phyloP scores from a whole-genome alignment of 1,140 invertebrate genomes.

The Heliconius congener region DNA sequence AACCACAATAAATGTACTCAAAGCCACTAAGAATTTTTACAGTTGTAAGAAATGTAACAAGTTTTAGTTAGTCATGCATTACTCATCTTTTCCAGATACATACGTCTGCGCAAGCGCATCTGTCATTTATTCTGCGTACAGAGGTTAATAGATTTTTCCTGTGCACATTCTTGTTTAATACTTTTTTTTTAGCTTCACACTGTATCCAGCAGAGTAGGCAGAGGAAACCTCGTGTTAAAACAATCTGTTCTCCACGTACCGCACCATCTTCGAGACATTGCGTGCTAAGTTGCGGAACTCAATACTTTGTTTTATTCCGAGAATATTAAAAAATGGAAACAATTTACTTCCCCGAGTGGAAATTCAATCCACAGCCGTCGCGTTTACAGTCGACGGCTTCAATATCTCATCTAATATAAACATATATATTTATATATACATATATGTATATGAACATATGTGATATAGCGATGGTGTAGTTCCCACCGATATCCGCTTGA shows the following conservation, averaged over 20 bases:
- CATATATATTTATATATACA: too few species aligned
- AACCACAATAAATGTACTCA: not conserved
- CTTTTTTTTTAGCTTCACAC: not conserved
- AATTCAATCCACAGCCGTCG: too few species aligned
- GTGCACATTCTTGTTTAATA: conserved; percentile 17
- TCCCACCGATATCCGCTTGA: too few species aligned
- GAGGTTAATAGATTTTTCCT: conserved; percentile 36
- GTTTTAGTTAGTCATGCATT: not conserved
- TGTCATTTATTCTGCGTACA: conserved; percentile 32
- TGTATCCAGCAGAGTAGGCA: not conserved
- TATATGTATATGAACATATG: too few species aligned
- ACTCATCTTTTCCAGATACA: conserved; percentile 22
- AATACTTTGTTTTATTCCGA: not conserved
- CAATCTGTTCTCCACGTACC: not conserved
- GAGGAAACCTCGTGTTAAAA: not conserved
- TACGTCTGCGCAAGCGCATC: conserved; percentile 19
- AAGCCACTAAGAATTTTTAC: too few species aligned
- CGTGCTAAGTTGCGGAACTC: not conserved
- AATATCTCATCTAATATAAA: too few species aligned
- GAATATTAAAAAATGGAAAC: not conserved
- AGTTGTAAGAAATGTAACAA: not conserved
- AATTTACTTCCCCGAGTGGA: not conserved
- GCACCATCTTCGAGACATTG: not conserved
- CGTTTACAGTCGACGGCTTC: too few species aligned
- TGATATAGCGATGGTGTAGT: too few species aligned